Base-by-base conservation (phyloP, 2,113 vertebrate species). In the Eolophus roseicapilla region DNA sequence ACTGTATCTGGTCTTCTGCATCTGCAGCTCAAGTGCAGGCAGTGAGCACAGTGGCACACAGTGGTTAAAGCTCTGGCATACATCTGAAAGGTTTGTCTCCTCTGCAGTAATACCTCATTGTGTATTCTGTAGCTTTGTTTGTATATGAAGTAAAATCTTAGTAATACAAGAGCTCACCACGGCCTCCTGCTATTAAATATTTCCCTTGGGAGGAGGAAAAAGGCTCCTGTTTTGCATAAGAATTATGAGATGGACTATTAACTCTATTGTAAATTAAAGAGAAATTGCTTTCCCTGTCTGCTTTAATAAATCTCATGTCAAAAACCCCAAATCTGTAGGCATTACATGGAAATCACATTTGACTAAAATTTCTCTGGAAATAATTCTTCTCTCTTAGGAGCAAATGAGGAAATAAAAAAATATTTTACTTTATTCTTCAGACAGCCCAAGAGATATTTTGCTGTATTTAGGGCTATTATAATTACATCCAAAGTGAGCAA, bases 141-240 rank as follows among this genome's bases (percentile, higher is more conserved):
- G 74, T 63, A 71, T 24, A 85, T n/a, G 37, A 88, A 84, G 41
- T 53, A 49, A 84, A 95, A 91, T 52, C 59, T 82, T 82, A 89
- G 65, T 76, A 87, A 92, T 37, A 73, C 49, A 81, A 85, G 53
- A 88, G 67, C 77, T 82, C 74, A 65, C 44, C 89, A 46, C 37
- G 67, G 41, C 57, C 67, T 81, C 74, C 77, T 87, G 86, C 57
- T 96, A 91, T 93, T 82, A 91, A 89, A 43, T 67, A 67, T 67
- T 92, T 91, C 93, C 83, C 86, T 52, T 46, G 74, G 59, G 88
- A 94, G 67, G 7, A 59, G 65, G 67, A 85, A 82, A 76, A n/a
- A 80, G 20, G 33, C 67, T 96, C 47, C 70, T 93, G 81, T 82
- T 96, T 96, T 95, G 88, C 91, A 92, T 92, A 93, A 92, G 59